Conservation (phyloP, 2,113 vertebrate species). For the Strix uralensis region DNA sequence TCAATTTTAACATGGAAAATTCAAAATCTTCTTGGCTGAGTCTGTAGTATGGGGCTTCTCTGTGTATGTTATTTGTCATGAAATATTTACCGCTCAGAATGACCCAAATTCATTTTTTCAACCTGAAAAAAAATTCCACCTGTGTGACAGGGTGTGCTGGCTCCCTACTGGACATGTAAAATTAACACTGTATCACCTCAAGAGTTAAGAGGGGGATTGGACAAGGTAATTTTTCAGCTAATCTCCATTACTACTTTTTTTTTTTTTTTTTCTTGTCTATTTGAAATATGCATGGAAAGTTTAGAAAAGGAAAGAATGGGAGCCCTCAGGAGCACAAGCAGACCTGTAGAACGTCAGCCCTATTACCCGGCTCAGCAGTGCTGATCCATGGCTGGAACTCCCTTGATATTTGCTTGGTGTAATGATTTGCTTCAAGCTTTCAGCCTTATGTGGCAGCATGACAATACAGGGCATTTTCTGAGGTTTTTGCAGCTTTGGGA, state of each 20-base stretch:
- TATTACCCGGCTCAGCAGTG: neutral
- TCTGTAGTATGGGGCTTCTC: neutral
- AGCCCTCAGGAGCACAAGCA: neutral
- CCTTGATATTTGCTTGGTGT: neutral
- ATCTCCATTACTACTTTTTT: neutral
- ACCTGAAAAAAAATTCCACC: neutral
- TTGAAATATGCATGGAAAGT: neutral
- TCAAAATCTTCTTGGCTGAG: neutral
- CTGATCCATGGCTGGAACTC: neutral
- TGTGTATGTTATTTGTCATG: neutral
- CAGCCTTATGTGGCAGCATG: neutral
- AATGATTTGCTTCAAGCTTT: neutral
- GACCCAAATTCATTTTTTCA: neutral
- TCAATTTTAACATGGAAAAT: conserved; percentile 11
- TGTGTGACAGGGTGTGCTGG: neutral
- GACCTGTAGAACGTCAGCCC: neutral
- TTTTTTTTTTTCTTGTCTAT: neutral
- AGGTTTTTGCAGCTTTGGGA: neutral
- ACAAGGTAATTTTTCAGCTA: neutral
- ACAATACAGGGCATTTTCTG: neutral
- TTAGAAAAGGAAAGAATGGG: neutral
- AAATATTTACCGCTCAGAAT: conserved; percentile 5
- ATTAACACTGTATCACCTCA: neutral
- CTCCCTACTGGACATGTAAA: neutral
- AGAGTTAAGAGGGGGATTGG: neutral